These are phyloP conservation scores for Asobara japonica DNA, from an alignment of 1,140 invertebrate species.

Conservation along the genomic window DNA sequence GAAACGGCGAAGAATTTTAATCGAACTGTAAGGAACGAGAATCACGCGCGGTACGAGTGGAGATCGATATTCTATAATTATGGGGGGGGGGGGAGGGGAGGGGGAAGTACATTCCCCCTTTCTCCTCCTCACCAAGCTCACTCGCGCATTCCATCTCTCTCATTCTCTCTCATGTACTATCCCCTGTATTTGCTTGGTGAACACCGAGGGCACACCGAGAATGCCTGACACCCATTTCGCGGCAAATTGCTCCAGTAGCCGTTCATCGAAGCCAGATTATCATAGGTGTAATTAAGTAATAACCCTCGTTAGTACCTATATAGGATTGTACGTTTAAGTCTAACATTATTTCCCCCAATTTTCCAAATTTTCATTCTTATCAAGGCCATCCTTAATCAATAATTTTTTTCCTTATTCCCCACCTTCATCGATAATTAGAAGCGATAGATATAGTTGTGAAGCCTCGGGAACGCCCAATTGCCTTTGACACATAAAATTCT, in stretches of 20 bases:
- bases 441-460: too few relatives aligned
- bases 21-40: slow-evolving; percentile 22
- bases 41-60: background rate
- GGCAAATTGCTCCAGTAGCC: slow-evolving; percentile 31
- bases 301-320: slow-evolving; percentile 29
- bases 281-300: slow-evolving; percentile 35
- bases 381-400: too few relatives aligned
- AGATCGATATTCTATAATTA: slow-evolving; percentile 34
- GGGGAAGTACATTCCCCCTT: background rate
- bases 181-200: background rate
- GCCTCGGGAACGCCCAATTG: too few relatives aligned
- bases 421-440: too few relatives aligned
- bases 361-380: too few relatives aligned
- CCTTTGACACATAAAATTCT: too few relatives aligned
- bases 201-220: background rate
- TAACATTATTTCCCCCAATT: background rate
- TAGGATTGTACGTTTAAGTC: background rate
- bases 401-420: too few relatives aligned
- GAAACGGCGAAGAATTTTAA: slow-evolving; percentile 22
- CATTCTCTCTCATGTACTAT: background rate
- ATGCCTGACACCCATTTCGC: slow-evolving; percentile 26
- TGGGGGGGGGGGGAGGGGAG: background rate
- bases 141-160: too few relatives aligned
- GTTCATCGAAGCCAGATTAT: slow-evolving; percentile 33
- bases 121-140: background rate